Evolutionary conservation across 1,140 invertebrate species (phyloP), one percentile per base, ranked within the genome.

Genomic region (Sweltsa coloradensis): DNA sequence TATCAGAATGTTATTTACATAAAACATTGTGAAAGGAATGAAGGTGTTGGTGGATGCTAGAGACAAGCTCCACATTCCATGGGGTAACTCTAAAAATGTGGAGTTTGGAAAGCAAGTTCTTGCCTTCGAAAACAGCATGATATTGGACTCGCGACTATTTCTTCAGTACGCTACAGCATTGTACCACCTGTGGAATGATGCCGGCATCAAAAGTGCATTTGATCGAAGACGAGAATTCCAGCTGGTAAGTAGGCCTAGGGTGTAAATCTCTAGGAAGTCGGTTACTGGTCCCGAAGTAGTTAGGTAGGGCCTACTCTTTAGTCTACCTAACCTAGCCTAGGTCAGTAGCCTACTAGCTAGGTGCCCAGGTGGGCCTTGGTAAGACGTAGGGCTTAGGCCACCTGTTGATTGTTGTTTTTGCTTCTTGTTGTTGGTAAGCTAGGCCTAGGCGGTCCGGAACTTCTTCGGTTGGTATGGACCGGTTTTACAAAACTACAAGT

Each of bases 31-130:
- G 51, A 84, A 85, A 70, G 92, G 91, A 53, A 91, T 96, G 81
- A 84, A 92, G 66, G 93, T 97, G 34, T 71, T 98, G 54, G 84
- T 97, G 46, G 93, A 97, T 70, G 95, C 94, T 41, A 74, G 92
- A 50, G 81, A 89, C 57, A 97, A 97, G 67, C 70, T 97, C 7
- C 78, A 78, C 48, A 95, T 97, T 60, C 83, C 89, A 27, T 97
- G 92, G 91, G 85, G 86, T 60, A 81, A 90, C 61, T 71, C 76
- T 23, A 74, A 78, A 49, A 86, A 88, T 67, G 73, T 78, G 51
- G 75, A 79, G 48, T 75, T 83, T 51, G 86, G 81, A 37, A 77
- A 81, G 55, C 76, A 84, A 57, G 54, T 78, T 66, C 71, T 73
- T 51, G 80, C 75, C 65, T 79, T 73, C 71, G 80, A 87, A 60